phyloP scores from a whole-genome alignment of 2,797 vertebrate genomes.

The Vireo griseus region DNA sequence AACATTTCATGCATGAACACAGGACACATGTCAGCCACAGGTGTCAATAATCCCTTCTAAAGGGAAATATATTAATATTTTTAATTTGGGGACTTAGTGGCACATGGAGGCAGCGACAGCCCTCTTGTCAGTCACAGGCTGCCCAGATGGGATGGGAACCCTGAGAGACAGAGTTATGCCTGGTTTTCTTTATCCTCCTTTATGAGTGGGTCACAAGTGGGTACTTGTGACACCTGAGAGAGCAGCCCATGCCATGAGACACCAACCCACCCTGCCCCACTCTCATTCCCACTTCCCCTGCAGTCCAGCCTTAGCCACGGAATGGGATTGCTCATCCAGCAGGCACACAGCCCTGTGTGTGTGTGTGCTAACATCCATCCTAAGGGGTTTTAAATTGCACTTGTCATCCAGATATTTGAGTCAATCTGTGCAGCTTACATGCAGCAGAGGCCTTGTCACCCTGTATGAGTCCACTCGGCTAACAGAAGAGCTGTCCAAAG shows the following conservation, averaged over 20 bases:
- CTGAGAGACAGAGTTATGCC: not conserved
- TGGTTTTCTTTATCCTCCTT: not conserved
- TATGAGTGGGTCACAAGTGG: not conserved
- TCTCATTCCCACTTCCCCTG: not conserved
- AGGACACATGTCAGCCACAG: not conserved
- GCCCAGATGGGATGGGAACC: not conserved
- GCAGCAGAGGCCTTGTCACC: not conserved
- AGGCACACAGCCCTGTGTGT: not conserved
- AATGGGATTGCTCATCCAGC: rapidly evolving
- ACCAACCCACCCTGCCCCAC: not conserved
- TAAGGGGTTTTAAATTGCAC: not conserved
- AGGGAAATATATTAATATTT: not conserved
- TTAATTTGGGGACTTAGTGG: not conserved
- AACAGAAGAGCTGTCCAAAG: not conserved
- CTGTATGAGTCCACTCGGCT: not conserved
- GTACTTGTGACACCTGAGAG: not conserved
- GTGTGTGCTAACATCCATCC: not conserved
- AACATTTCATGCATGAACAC: conserved; percentile 34
- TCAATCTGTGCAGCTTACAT: not conserved
- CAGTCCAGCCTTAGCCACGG: not conserved
- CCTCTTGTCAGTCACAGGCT: not conserved
- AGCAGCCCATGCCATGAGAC: not conserved
- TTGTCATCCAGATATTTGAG: not conserved
- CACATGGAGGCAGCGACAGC: not conserved
- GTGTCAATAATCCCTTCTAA: not conserved